Evolutionary conservation across 2,113 vertebrate species (phyloP).

Genomic region (Bufo bufo): DNA sequence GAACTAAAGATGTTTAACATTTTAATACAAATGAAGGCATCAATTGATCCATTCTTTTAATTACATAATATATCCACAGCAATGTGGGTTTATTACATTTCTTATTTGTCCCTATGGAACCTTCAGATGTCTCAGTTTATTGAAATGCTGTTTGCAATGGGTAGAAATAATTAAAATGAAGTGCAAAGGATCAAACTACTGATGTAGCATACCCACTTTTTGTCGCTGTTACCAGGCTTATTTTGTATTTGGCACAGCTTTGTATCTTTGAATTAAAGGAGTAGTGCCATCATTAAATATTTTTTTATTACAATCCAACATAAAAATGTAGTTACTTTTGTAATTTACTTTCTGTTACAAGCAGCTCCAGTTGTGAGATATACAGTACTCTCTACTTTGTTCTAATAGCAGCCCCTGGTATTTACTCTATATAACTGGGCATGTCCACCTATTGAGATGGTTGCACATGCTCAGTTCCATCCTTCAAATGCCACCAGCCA

Average conservation of each 20-base stretch:
- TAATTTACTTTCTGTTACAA: no score
- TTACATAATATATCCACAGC: neutral
- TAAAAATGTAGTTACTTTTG: no score
- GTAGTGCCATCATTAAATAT: neutral
- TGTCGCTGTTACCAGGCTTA: neutral
- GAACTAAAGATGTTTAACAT: neutral
- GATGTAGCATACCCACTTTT: neutral
- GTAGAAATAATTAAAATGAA: neutral
- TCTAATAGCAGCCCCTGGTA: no score
- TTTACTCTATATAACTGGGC: no score
- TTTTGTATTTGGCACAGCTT: neutral
- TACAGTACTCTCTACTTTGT: no score
- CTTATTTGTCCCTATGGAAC: neutral
- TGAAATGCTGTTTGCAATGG: neutral
- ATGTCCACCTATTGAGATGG: no score
- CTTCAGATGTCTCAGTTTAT: neutral
- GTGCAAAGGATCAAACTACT: neutral
- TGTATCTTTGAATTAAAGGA: no score
- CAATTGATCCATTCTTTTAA: conserved; percentile 10
- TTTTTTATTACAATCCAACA: no score
- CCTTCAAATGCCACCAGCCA: no score
- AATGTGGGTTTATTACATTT: neutral
- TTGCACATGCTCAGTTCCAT: no score
- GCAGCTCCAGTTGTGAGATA: no score
- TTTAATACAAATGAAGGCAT: neutral